Evolutionary conservation across 2,113 vertebrate genomes (phyloP).

Genomic region (Lasiurus borealis): DNA sequence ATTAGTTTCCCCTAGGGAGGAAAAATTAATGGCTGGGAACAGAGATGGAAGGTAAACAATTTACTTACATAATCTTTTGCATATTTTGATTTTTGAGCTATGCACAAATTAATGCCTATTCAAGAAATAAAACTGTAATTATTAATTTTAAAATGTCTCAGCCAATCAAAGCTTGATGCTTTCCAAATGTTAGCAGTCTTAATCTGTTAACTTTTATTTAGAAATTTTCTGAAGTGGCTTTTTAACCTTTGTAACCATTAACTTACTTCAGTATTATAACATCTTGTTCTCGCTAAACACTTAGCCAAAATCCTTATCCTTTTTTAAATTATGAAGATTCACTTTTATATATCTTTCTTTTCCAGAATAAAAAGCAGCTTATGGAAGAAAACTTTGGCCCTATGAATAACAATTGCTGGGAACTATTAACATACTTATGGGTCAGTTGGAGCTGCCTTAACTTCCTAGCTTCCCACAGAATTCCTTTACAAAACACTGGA

Average conservation of each 20-base stretch:
- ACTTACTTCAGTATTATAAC: neutral
- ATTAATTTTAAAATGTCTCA: neutral
- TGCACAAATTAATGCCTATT: neutral
- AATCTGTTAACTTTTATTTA: neutral
- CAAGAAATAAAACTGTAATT: neutral
- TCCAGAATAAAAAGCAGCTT: neutral
- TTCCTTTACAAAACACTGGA: constrained; percentile 38
- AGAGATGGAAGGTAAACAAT: neutral
- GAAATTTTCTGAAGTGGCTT: neutral
- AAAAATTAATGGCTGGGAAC: neutral
- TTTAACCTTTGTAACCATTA: neutral
- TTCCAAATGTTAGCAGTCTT: neutral
- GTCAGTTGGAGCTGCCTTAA: neutral
- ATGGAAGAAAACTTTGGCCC: neutral
- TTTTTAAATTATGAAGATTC: constrained; percentile 17
- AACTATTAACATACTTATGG: neutral
- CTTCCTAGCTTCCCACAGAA: neutral
- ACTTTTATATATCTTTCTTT: neutral
- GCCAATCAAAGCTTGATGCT: neutral
- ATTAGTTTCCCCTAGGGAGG: neutral
- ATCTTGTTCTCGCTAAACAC: neutral
- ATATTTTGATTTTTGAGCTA: constrained; percentile 22
- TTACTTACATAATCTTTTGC: neutral
- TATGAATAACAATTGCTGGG: neutral
- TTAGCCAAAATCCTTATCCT: neutral